These are phyloP conservation scores for Manis crassicaudata DNA, from an alignment of 2,797 vertebrate species.

Conservation along the genomic window DNA sequence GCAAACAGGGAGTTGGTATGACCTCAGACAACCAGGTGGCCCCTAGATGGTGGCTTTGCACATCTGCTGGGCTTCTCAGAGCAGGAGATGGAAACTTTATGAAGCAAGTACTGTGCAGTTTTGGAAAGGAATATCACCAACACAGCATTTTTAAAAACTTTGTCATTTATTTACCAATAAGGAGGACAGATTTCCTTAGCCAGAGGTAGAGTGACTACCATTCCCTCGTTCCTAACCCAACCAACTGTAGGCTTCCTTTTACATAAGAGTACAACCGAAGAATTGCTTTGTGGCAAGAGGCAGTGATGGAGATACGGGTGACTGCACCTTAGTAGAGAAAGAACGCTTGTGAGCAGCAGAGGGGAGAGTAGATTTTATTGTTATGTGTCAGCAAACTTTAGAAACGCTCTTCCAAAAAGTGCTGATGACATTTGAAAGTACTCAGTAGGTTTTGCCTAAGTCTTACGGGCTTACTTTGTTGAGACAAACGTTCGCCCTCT, in stretches of 20 bases:
- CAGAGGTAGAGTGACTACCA: not conserved
- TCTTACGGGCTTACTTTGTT: not conserved
- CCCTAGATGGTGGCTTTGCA: not conserved
- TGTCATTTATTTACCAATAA: not conserved
- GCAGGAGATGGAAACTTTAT: not conserved
- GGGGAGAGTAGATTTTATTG: not conserved
- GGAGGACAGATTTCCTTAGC: not conserved
- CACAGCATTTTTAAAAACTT: not conserved
- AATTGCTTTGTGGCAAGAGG: not conserved
- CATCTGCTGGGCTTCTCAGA: constrained; percentile 9
- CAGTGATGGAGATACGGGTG: not conserved
- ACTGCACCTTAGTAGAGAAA: not conserved
- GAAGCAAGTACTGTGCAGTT: constrained; percentile 16
- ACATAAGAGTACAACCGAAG: not conserved
- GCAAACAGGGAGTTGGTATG: not conserved
- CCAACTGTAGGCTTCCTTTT: not conserved
- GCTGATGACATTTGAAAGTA: not conserved
- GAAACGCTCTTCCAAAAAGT: constrained; percentile 43
- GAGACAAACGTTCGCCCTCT: not conserved
- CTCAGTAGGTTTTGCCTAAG: not conserved
- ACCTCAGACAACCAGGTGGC: not conserved
- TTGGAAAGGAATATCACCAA: not conserved
- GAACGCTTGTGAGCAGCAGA: not conserved
- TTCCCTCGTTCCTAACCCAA: not conserved
- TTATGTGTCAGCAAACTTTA: not conserved